Percentiles rank a stretch among this genome's conserved stretches.
Evolutionary conservation across 2,888 invertebrate species (phyloP).

Genomic region (Neoascia interrupta): DNA sequence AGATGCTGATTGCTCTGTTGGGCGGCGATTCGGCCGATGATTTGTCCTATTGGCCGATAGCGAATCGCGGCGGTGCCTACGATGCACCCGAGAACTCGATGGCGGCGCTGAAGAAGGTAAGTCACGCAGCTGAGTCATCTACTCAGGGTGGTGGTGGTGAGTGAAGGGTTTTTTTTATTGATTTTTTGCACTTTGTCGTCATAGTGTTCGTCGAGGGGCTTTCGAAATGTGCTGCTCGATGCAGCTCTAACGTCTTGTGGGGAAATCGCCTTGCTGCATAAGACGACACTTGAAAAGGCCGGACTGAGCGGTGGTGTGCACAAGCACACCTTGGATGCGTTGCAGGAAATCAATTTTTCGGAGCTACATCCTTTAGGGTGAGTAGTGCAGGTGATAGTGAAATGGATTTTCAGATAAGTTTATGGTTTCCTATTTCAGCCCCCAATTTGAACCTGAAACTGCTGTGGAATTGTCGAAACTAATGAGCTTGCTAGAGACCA

Average conservation of each 20-base stretch:
- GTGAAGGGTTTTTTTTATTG: slow-evolving; percentile 38
- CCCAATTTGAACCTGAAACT: slow-evolving; percentile 78
- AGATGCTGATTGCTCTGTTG: slow-evolving; percentile 75
- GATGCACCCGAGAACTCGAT: slow-evolving; percentile 79
- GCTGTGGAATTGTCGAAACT: slow-evolving; percentile 76
- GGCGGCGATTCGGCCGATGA: slow-evolving; percentile 76
- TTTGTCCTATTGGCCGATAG: slow-evolving; percentile 78
- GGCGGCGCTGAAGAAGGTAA: slow-evolving; percentile 78
- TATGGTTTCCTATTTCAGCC: slow-evolving; percentile 70
- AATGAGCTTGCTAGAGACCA: slow-evolving; percentile 75
- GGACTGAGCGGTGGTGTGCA: slow-evolving; percentile 74
- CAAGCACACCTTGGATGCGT: slow-evolving; percentile 74
- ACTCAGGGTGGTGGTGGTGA: not conserved
- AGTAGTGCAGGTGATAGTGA: slow-evolving; percentile 6
- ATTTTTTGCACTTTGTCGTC: slow-evolving; percentile 72
- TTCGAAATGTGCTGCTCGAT: slow-evolving; percentile 78
- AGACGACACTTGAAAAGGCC: slow-evolving; percentile 76
- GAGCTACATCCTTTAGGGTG: slow-evolving; percentile 79
- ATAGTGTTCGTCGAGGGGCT: slow-evolving; percentile 78
- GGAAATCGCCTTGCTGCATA: slow-evolving; percentile 77
- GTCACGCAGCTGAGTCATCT: too few relatives aligned
- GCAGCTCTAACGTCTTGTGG: slow-evolving; percentile 77
- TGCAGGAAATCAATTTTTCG: slow-evolving; percentile 78
- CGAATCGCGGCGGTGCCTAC: slow-evolving; percentile 78
- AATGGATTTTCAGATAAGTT: not conserved